These are phyloP conservation scores for Hypselothyrea guttata DNA, from an alignment of 2,888 invertebrate species.

Conservation along the genomic window DNA sequence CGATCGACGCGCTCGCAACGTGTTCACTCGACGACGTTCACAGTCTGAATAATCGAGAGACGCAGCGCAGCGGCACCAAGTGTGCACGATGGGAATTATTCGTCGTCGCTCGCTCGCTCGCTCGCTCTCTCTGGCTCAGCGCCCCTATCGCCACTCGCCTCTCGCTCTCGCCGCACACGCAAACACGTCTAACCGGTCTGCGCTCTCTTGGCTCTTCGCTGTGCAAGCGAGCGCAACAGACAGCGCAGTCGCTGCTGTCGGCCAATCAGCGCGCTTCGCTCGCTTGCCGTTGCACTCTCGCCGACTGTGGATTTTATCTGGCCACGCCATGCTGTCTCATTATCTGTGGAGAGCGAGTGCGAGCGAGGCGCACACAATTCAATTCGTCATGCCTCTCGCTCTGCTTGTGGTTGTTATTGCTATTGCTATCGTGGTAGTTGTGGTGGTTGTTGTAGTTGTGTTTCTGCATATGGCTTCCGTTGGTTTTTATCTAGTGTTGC, in stretches of 20 bases:
- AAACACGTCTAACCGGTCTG: conserved; percentile 63
- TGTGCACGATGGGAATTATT: conserved; percentile 68
- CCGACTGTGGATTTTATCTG: conserved; percentile 77
- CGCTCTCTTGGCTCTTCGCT: conserved; percentile 11
- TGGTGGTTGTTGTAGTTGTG: conserved; percentile 15
- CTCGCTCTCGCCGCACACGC: conserved; percentile 38
- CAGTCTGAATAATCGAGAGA: conserved; percentile 81
- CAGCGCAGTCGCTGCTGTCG: conserved; percentile 9
- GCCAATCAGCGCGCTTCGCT: conserved; percentile 32
- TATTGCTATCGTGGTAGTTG: conserved; percentile 17
- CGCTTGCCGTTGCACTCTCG: conserved; percentile 50
- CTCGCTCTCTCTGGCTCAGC: conserved; percentile 17
- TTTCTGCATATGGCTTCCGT: conserved; percentile 79
- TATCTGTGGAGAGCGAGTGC: conserved; percentile 39
- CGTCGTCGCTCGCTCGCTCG: conserved; percentile 17
- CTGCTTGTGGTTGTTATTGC: conserved; percentile 1
- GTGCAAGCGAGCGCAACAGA: conserved; percentile 27
- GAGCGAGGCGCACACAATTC: conserved; percentile 61
- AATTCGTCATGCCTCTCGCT: conserved; percentile 55
- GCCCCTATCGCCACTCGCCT: conserved; percentile 19
- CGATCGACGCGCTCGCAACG: conserved; percentile 75
- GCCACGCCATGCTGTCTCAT: conserved; percentile 56
- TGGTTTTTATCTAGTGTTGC: conserved; percentile 27
- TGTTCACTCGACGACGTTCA: conserved; percentile 81
- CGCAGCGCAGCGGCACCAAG: conserved; percentile 71